Evolutionary conservation across 2,888 invertebrate species (phyloP).

Genomic region (Cantharis nigra): DNA sequence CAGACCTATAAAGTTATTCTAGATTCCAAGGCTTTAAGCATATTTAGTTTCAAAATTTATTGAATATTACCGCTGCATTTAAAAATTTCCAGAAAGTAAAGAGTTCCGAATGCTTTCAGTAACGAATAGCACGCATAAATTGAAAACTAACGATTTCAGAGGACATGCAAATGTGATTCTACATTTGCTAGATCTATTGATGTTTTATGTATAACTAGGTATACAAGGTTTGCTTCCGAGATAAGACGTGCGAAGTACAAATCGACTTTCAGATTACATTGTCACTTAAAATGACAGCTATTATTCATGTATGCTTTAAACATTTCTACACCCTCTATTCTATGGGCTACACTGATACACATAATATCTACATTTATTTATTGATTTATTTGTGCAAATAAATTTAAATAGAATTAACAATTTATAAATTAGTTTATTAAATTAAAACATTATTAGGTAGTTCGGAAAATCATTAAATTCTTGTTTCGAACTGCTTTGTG

Average conservation of each 20-base stretch:
- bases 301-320: slow-evolving; percentile 24
- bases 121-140: background rate
- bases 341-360: background rate
- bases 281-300: slow-evolving; percentile 31
- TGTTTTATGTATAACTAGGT: slow-evolving; percentile 16
- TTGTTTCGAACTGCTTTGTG: no score
- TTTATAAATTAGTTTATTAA: no score
- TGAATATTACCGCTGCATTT: background rate
- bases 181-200: slow-evolving; percentile 19
- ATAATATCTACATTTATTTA: background rate
- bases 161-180: background rate
- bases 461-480: no score
- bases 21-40: slow-evolving; percentile 1
- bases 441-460: no score
- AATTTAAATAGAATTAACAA: no score
- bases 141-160: background rate
- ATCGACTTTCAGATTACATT: slow-evolving; percentile 29
- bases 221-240: slow-evolving; percentile 12
- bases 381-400: no score
- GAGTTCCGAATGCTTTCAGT: background rate
- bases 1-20: slow-evolving; percentile 17
- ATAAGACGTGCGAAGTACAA: slow-evolving; percentile 26
- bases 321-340: slow-evolving; percentile 15
- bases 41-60: background rate
- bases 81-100: background rate